phyloP scores from a whole-genome alignment of 2,888 invertebrate species.

The Physocephala rufipes region DNA sequence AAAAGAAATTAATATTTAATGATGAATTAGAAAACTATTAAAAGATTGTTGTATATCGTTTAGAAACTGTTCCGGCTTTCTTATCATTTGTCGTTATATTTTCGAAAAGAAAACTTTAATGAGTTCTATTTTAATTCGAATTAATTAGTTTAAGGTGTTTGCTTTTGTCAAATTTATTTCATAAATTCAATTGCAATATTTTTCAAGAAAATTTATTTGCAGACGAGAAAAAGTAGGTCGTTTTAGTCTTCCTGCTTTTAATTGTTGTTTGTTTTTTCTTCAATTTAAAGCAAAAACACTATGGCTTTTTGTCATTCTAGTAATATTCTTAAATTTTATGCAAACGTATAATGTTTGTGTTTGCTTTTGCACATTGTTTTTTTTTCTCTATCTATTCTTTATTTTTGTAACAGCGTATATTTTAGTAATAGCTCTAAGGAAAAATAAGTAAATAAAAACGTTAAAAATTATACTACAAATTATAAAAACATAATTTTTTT shows the following conservation, averaged over 20 bases:
- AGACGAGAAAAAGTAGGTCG: too few relatives aligned
- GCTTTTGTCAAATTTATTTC: not conserved
- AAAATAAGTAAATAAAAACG: not conserved
- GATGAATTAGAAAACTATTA: not conserved
- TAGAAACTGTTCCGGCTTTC: too few relatives aligned
- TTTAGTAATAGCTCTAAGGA: conserved; percentile 14
- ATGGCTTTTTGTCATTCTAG: conserved; percentile 8
- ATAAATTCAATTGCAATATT: too few relatives aligned
- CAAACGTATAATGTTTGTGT: conserved; percentile 10
- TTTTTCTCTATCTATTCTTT: conserved; percentile 2
- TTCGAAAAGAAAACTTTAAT: not conserved
- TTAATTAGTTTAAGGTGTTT: not conserved
- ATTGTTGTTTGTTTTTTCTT: too few relatives aligned
- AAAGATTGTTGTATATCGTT: not conserved
- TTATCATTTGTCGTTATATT: not conserved
- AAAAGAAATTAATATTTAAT: not conserved
- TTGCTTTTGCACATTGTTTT: conserved; percentile 24
- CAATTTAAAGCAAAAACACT: too few relatives aligned
- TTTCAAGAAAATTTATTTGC: too few relatives aligned
- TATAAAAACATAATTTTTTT: not conserved
- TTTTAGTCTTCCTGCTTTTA: too few relatives aligned
- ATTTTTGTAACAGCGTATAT: not conserved
- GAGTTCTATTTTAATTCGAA: not conserved
- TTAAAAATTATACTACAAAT: conserved; percentile 4
- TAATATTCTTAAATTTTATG: conserved; percentile 16